Percentiles rank a stretch among this genome's conserved stretches.
These are phyloP conservation scores for Tanytarsus gracilentus DNA, from an alignment of 2,888 invertebrate species.

Conservation along the genomic window DNA sequence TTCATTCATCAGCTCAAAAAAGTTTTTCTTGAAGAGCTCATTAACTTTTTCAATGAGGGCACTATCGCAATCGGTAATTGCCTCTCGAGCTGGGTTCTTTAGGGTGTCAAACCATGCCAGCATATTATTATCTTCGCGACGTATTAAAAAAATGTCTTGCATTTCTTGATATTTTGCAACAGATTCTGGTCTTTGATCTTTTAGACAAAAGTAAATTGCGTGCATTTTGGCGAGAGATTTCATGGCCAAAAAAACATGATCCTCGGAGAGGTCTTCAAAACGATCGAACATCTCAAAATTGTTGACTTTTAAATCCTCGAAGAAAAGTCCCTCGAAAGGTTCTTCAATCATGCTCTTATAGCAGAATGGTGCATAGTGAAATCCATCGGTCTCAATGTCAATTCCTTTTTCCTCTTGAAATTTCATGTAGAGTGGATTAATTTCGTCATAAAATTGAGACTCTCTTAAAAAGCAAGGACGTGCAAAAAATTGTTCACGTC, in stretches of 20 bases:
- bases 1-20: neutral
- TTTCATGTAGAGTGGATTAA: slow-evolving; percentile 34
- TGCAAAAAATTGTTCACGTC: slow-evolving; percentile 38
- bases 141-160: slow-evolving; percentile 35
- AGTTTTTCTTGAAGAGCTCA: slow-evolving; percentile 31
- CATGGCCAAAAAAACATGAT: slow-evolving; percentile 41
- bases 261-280: slow-evolving; percentile 38
- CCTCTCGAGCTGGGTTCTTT: slow-evolving; percentile 28
- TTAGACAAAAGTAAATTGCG: slow-evolving; percentile 44
- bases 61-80: slow-evolving; percentile 31
- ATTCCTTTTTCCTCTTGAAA: slow-evolving; percentile 36
- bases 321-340: slow-evolving; percentile 42
- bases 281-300: slow-evolving; percentile 44
- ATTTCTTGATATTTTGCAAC: slow-evolving; percentile 33
- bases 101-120: slow-evolving; percentile 34
- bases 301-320: slow-evolving; percentile 43
- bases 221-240: slow-evolving; percentile 45
- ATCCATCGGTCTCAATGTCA: slow-evolving; percentile 32
- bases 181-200: slow-evolving; percentile 34
- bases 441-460: slow-evolving; percentile 36
- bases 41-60: slow-evolving; percentile 31
- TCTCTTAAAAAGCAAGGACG: slow-evolving; percentile 38
- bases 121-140: slow-evolving; percentile 33
- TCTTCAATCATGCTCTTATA: slow-evolving; percentile 36
- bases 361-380: slow-evolving; percentile 35